Percentiles rank a stretch among this genome's conserved stretches.
phyloP scores from a whole-genome alignment of 1,140 invertebrate genomes.

The Bombyx mandarina region DNA sequence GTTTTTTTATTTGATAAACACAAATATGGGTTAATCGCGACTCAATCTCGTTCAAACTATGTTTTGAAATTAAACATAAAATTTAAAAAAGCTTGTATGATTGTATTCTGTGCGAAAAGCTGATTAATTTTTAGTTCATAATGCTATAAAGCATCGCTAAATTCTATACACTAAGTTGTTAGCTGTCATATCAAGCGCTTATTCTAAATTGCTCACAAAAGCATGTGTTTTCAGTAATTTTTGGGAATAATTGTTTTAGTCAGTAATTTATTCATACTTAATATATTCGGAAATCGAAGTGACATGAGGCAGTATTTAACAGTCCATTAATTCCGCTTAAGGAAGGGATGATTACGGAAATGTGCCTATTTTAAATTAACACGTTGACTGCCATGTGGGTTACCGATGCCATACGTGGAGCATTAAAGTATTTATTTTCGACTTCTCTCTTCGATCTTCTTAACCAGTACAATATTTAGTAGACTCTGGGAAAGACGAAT shows the following conservation, averaged over 20 bases:
- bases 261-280: slow-evolving; percentile 4
- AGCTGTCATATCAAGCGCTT: no score
- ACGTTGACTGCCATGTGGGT: neutral
- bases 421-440: neutral
- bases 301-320: neutral
- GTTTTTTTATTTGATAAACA: no score
- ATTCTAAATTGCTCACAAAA: no score
- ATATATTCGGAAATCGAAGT: neutral
- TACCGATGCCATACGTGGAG: neutral
- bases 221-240: neutral
- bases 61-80: no score
- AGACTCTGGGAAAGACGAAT: no score
- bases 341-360: neutral
- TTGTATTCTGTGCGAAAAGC: no score
- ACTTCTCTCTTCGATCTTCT: neutral
- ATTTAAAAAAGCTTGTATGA: no score
- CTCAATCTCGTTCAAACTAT: no score
- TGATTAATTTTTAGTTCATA: no score
- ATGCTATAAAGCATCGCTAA: no score
- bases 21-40: no score
- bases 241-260: slow-evolving; percentile 1
- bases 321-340: neutral
- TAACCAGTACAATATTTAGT: neutral
- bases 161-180: no score
- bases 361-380: neutral